phyloP scores from a whole-genome alignment of 2,888 invertebrate genomes.

The Hydriomena furcata region DNA sequence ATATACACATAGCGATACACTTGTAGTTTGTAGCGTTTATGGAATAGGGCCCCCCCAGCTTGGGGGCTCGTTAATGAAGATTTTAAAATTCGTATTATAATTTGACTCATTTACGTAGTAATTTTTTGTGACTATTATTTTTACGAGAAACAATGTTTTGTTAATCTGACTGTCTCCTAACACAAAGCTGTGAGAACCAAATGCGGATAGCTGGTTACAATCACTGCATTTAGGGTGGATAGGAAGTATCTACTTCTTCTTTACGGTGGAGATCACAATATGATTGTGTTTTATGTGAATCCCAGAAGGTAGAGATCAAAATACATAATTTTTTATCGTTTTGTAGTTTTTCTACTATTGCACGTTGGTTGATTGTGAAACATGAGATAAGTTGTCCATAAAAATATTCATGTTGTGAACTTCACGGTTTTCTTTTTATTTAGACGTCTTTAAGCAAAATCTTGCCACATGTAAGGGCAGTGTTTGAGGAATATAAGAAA shows the following conservation, averaged over 20 bases:
- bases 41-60: slow-evolving; percentile 52
- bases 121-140: not conserved
- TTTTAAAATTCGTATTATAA: too few relatives aligned
- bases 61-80: not conserved
- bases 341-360: too few relatives aligned
- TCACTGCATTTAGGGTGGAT: slow-evolving; percentile 80
- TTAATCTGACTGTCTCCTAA: slow-evolving; percentile 52
- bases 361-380: too few relatives aligned
- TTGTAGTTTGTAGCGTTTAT: slow-evolving; percentile 27
- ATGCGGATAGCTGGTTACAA: slow-evolving; percentile 80
- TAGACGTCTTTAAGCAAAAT: slow-evolving; percentile 1
- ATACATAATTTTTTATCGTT: too few relatives aligned
- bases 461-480: slow-evolving; percentile 18
- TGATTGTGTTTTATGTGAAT: not conserved
- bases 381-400: too few relatives aligned
- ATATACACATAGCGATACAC: too few relatives aligned
- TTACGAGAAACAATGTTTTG: not conserved
- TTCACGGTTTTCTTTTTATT: slow-evolving; percentile 9
- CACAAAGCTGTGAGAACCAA: slow-evolving; percentile 77
- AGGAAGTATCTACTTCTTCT: slow-evolving; percentile 45
- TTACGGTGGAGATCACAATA: slow-evolving; percentile 16
- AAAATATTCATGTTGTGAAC: slow-evolving; percentile 5
- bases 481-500: slow-evolving; percentile 9
- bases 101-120: not conserved
- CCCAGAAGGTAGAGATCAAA: too few relatives aligned